A percentile compares a stretch with the other conserved stretches of the same genome.
Evolutionary conservation across 2,113 vertebrate genomes (phyloP).

Genomic region (Macroglossus sobrinus): DNA sequence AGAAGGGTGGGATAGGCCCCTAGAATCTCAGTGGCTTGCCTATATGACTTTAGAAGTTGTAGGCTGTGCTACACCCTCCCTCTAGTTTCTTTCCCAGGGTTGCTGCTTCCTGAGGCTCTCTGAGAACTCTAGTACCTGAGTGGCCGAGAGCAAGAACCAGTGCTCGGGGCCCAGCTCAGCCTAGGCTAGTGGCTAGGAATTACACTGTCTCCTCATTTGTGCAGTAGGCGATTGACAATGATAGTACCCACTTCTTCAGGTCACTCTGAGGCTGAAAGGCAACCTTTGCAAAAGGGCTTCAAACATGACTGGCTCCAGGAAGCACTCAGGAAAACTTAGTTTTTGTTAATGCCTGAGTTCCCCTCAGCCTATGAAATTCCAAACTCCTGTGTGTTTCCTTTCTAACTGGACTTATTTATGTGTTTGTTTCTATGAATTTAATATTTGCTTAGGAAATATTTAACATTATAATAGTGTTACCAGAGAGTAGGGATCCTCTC

Average conservation of each 20-base stretch:
- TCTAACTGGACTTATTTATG: background rate
- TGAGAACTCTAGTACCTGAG: background rate
- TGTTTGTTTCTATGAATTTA: background rate
- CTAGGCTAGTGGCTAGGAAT: background rate
- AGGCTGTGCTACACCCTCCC: background rate
- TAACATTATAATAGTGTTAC: too few species aligned
- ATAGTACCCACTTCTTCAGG: background rate
- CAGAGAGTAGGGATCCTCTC: too few species aligned
- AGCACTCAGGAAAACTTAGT: too few species aligned
- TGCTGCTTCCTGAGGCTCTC: background rate
- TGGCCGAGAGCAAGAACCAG: background rate
- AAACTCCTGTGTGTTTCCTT: background rate
- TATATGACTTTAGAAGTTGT: background rate
- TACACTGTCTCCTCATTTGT: background rate
- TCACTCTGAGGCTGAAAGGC: background rate
- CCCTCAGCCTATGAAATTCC: background rate
- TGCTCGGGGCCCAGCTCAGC: background rate
- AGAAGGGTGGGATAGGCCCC: background rate
- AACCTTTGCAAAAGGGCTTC: background rate
- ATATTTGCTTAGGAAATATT: background rate
- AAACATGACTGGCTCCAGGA: rapidly evolving
- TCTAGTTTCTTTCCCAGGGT: background rate
- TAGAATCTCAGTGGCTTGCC: background rate
- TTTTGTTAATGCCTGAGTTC: background rate
- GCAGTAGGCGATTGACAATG: background rate